phyloP scores from a whole-genome alignment of 1,140 invertebrate genomes.

The Caenorhabditis remanei region DNA sequence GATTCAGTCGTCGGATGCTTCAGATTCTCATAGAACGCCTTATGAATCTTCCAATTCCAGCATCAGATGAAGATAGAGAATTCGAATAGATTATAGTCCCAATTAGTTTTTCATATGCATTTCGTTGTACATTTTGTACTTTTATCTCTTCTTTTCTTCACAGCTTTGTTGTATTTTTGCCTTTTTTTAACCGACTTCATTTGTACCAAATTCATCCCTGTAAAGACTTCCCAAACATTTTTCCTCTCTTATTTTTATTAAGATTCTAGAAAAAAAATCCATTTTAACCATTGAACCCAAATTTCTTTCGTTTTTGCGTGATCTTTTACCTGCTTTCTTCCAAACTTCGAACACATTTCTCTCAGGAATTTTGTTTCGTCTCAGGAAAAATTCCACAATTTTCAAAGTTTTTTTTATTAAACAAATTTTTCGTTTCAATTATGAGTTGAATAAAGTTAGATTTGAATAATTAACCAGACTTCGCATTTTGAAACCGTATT shows the following conservation, averaged over 20 bases:
- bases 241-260: background rate
- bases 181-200: background rate
- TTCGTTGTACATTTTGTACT: conserved; percentile 19
- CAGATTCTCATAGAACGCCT: conserved; percentile 5
- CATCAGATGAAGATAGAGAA: background rate
- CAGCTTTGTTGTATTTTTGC: background rate
- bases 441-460: too few species aligned
- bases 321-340: too few species aligned
- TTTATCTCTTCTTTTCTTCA: background rate
- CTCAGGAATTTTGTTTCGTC: too few species aligned
- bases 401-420: too few species aligned
- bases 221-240: background rate
- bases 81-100: background rate
- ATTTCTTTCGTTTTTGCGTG: too few species aligned
- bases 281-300: too few species aligned
- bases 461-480: too few species aligned
- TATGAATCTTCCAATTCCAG: conserved; percentile 2
- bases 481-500: too few species aligned
- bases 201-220: too few species aligned
- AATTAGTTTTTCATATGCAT: background rate
- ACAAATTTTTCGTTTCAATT: too few species aligned
- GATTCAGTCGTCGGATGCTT: background rate
- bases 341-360: too few species aligned
- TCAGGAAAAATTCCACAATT: too few species aligned
- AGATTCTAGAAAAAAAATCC: background rate